Conservation (phyloP, 2,797 vertebrate genomes). For the Dicrostonyx torquatus region DNA sequence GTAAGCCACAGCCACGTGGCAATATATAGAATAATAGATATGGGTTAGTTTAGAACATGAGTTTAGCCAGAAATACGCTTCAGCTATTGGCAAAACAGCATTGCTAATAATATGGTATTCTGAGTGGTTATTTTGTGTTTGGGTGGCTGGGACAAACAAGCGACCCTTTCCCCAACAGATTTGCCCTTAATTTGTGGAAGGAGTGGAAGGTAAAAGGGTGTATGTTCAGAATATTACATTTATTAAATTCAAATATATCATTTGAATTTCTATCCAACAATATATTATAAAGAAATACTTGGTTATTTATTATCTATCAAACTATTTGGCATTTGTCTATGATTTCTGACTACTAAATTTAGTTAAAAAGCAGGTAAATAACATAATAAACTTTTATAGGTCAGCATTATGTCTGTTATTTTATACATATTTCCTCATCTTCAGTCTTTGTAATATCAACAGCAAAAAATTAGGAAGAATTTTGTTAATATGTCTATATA, state of each 20-base stretch:
- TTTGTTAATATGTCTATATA: not conserved
- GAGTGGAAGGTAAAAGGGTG: not conserved
- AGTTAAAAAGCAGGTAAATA: not conserved
- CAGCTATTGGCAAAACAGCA: too few relatives aligned
- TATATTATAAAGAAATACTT: not conserved
- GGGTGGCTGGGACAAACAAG: too few relatives aligned
- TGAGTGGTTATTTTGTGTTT: too few relatives aligned
- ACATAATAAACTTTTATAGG: not conserved
- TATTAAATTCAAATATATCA: not conserved
- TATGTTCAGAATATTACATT: not conserved
- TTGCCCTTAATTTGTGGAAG: slow-evolving; percentile 22
- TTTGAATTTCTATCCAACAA: slow-evolving; percentile 8
- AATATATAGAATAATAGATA: too few relatives aligned
- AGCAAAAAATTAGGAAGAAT: not conserved
- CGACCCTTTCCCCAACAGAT: too few relatives aligned
- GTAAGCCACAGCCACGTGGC: too few relatives aligned
- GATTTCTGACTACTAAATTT: not conserved
- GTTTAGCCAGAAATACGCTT: too few relatives aligned
- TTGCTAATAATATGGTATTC: too few relatives aligned
- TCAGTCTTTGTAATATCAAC: not conserved
- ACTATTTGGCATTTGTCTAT: not conserved
- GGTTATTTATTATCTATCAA: not conserved
- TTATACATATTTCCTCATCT: not conserved
- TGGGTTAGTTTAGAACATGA: too few relatives aligned
- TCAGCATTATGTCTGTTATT: not conserved